Conservation (phyloP, 2,888 invertebrate species). For the Diploptera punctata region DNA sequence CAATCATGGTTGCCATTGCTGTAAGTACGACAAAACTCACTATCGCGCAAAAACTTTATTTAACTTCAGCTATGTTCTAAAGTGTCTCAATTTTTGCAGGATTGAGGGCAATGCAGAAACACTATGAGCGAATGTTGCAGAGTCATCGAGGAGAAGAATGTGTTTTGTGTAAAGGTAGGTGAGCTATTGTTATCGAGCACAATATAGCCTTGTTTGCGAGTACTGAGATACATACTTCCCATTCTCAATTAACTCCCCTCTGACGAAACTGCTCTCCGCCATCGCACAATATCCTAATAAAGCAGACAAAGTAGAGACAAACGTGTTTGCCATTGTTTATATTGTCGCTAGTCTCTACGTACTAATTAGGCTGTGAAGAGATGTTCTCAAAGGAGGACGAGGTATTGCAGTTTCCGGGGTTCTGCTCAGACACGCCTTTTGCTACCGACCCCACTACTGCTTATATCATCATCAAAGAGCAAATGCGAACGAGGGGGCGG, state of each 20-base stretch:
- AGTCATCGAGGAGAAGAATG: too few relatives aligned
- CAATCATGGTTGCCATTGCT: too few relatives aligned
- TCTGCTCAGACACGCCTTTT: constrained; percentile 14
- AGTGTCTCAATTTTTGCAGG: too few relatives aligned
- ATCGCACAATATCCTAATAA: constrained; percentile 22
- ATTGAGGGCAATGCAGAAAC: too few relatives aligned
- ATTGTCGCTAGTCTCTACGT: constrained; percentile 13
- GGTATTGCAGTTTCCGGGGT: constrained; percentile 27
- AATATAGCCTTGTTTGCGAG: too few relatives aligned
- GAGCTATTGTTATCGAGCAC: too few relatives aligned
- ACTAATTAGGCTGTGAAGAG: constrained; percentile 17
- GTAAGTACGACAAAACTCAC: too few relatives aligned
- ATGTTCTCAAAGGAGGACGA: constrained; percentile 20
- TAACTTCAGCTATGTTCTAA: too few relatives aligned
- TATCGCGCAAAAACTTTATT: too few relatives aligned
- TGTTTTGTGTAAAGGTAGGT: too few relatives aligned
- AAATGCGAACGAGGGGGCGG: background rate
- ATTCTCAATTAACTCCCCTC: background rate
- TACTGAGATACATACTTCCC: background rate
- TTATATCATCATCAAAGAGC: constrained; percentile 24
- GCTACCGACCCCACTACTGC: constrained; percentile 1
- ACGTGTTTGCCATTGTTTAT: constrained; percentile 29
- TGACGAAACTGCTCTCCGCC: background rate
- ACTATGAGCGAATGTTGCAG: too few relatives aligned
- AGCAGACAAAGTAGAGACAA: constrained; percentile 18